Base-by-base conservation (phyloP, 2,888 invertebrate genomes). In the Criorhina ranunculi region DNA sequence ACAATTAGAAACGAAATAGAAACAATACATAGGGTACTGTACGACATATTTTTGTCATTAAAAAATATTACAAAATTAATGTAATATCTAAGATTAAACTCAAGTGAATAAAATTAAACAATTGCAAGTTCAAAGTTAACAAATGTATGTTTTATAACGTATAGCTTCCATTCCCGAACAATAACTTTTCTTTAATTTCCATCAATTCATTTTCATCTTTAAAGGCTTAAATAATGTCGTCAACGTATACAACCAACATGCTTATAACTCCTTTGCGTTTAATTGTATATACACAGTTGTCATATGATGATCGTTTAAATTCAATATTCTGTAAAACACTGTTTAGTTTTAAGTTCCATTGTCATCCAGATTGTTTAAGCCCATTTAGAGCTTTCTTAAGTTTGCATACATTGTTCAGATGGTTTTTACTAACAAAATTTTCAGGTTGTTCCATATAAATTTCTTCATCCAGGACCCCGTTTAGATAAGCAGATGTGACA, bases 341-440 rank as follows among this genome's bases (percentile, higher is more conserved):
- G 12, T 72, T 40, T 12, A 72, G 29, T 8, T 72, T 72, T 2
- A 17, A 37, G 15, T 72, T 72, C 49, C 72, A 62, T n/a, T 31
- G 31, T 12, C 60, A 17, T 7, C 53, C 57, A n/a, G 69, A 55
- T 33, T 69, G 69, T 12, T 69, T 69, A 5, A 69, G 57, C 8
- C 57, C 69, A 15, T 66, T 51, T 24, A 66, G 15, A 9, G 51
- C 37, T 37, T 51, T 66, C 6, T 33, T 33, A 8, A 40, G 49
- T 19, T 49, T 49, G n/a, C n/a, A n/a, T n/a, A n/a, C n/a, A n/a
- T n/a, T n/a, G n/a, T 57, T 19, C 6, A 37, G 55, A 37, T 19
- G 4, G 37, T n/a, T 53, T 33, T 53, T 33, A 15, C 31, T 33
- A 46, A n/a, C n/a, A n/a, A n/a, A n/a, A n/a, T n/a, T n/a, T n/a